Percentiles rank a stretch among this genome's conserved stretches.
Evolutionary conservation across 2,797 vertebrate genomes (phyloP).

Genomic region (Myoxocephalus aenaeus): DNA sequence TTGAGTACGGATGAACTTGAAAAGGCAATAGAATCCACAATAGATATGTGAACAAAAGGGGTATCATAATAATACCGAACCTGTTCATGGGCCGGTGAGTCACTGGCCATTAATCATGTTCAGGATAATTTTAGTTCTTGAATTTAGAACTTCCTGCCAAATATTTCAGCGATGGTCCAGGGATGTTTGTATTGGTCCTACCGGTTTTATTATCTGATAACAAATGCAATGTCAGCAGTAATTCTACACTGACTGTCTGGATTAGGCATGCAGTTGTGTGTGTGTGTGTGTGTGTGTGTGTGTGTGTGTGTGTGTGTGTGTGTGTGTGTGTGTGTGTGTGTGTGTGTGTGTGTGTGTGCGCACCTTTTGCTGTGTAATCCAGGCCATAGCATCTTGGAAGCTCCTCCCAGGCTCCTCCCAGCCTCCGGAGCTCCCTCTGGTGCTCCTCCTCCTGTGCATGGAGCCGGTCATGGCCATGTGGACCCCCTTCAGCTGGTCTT

Average conservation of each 20-base stretch:
- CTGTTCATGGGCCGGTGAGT: too few species aligned
- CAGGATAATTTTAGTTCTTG: not conserved
- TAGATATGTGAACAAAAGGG: not conserved
- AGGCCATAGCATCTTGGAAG: conserved; percentile 77
- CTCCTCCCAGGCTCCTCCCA: conserved; percentile 76
- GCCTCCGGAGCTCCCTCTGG: conserved; percentile 53
- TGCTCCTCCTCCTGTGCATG: conserved; percentile 64
- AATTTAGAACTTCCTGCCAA: not conserved
- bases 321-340: not conserved
- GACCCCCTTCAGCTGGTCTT: conserved; percentile 75
- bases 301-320: not conserved
- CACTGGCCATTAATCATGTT: not conserved
- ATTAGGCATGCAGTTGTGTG: too few species aligned
- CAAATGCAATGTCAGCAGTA: too few species aligned
- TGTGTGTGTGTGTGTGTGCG: not conserved
- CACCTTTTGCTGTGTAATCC: conserved; percentile 85
- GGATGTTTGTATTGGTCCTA: too few species aligned
- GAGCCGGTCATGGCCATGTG: conserved; percentile 64
- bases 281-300: not conserved
- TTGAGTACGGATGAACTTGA: not conserved
- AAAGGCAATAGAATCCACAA: not conserved
- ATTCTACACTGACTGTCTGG: too few species aligned
- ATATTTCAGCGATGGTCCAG: not conserved
- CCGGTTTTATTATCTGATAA: too few species aligned
- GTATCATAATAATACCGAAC: too few species aligned